Conservation (phyloP, 2,113 vertebrate genomes). For the Lycaon pictus region DNA sequence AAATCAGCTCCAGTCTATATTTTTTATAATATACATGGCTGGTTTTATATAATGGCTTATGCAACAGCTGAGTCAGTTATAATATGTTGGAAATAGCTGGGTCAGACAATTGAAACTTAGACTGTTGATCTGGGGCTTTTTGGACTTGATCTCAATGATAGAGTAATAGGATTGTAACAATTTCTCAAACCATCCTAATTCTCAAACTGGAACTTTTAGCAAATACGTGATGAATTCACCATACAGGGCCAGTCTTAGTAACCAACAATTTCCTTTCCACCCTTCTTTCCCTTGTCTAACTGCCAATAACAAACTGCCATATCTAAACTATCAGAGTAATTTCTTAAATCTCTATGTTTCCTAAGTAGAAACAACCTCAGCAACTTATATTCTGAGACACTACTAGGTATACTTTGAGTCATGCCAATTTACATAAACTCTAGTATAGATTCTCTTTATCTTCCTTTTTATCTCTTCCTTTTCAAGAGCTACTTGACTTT, state of each 20-base stretch:
- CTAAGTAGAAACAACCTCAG: constrained; percentile 19
- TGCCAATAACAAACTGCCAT: constrained; percentile 26
- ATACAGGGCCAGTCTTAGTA: not conserved
- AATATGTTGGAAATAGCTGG: not conserved
- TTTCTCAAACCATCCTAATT: constrained; percentile 12
- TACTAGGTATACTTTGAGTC: not conserved
- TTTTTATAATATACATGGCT: not conserved
- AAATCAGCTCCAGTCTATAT: not conserved
- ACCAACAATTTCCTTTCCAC: not conserved
- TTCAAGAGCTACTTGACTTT: not conserved
- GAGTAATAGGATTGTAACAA: not conserved
- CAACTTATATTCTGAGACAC: constrained; percentile 30
- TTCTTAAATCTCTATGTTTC: constrained; percentile 43
- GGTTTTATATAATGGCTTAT: not conserved
- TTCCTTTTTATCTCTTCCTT: constrained; percentile 20
- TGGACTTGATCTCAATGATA: not conserved
- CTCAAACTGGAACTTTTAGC: not conserved
- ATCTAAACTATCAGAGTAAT: constrained; percentile 36
- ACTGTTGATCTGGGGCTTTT: not conserved
- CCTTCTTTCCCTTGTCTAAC: not conserved
- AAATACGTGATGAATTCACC: not conserved
- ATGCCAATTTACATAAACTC: constrained; percentile 18
- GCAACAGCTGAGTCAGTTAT: constrained; percentile 6
- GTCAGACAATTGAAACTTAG: not conserved
- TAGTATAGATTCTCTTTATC: not conserved